phyloP scores from a whole-genome alignment of 2,797 vertebrate species.

The Malurus leucopterus region DNA sequence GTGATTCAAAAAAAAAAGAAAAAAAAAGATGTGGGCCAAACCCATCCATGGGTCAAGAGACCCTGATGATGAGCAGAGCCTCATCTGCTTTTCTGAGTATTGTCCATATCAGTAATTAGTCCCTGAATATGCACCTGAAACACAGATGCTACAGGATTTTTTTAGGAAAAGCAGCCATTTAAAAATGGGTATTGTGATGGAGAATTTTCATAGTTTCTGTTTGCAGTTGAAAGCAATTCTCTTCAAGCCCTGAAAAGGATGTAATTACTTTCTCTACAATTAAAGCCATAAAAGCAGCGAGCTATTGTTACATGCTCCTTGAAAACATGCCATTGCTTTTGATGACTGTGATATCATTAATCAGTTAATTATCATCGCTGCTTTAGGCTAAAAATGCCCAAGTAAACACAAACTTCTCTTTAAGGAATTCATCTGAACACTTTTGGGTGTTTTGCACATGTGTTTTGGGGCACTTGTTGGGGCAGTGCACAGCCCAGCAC shows the following conservation, averaged over 20 bases:
- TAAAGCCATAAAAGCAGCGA: slow-evolving; percentile 29
- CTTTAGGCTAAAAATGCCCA: slow-evolving; percentile 42
- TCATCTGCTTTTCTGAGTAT: background rate
- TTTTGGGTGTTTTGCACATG: background rate
- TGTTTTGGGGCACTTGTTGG: background rate
- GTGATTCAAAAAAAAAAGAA: background rate
- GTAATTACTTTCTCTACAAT: slow-evolving; percentile 69
- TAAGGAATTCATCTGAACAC: slow-evolving; percentile 9
- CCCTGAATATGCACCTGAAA: background rate
- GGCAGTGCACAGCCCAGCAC: background rate
- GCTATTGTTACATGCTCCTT: slow-evolving; percentile 52
- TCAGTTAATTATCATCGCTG: slow-evolving; percentile 53
- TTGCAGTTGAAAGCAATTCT: slow-evolving; percentile 57
- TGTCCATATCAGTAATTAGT: background rate
- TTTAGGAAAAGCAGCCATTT: background rate
- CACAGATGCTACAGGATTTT: background rate
- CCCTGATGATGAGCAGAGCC: background rate
- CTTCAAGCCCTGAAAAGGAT: slow-evolving; percentile 40
- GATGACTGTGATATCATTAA: slow-evolving; percentile 59
- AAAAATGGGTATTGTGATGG: background rate
- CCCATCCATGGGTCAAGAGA: background rate
- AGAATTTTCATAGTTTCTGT: slow-evolving; percentile 50
- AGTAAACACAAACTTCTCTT: slow-evolving; percentile 49
- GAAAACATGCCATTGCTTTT: slow-evolving; percentile 48
- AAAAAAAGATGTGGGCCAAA: background rate